A percentile compares a stretch with the other conserved stretches of the same genome.
phyloP scores from a whole-genome alignment of 2,888 invertebrate genomes.

The Heliconius sara region DNA sequence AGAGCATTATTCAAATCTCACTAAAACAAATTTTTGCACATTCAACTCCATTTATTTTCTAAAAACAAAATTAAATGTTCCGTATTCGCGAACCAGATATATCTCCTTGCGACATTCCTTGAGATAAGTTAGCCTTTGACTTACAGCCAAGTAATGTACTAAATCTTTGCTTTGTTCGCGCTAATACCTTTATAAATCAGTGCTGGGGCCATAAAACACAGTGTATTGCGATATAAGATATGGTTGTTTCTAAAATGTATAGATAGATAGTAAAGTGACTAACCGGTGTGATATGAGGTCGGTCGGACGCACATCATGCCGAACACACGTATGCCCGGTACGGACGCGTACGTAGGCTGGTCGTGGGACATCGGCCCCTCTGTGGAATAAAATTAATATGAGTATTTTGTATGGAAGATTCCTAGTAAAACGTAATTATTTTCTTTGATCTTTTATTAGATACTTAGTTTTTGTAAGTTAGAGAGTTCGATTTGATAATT shows the following conservation, averaged over 20 bases:
- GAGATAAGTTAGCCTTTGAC: slow-evolving; percentile 37
- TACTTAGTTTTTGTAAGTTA: too few species aligned
- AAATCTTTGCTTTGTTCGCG: slow-evolving; percentile 41
- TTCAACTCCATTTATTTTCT: slow-evolving; percentile 12
- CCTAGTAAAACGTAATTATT: too few species aligned
- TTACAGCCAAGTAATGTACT: slow-evolving; percentile 35
- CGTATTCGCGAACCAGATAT: slow-evolving; percentile 21
- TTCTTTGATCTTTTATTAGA: too few species aligned
- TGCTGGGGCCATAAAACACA: slow-evolving; percentile 37
- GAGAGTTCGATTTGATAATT: too few species aligned
- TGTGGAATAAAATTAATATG: slow-evolving; percentile 64
- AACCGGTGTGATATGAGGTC: slow-evolving; percentile 68
- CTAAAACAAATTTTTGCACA: slow-evolving; percentile 14
- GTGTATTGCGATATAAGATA: slow-evolving; percentile 42
- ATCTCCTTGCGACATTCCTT: slow-evolving; percentile 33
- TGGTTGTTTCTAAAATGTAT: slow-evolving; percentile 34
- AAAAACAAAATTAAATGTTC: slow-evolving; percentile 26
- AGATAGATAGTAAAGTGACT: slow-evolving; percentile 47
- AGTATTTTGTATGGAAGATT: not conserved
- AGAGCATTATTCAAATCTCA: not conserved
- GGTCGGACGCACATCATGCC: slow-evolving; percentile 95
- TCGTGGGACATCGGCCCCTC: slow-evolving; percentile 98
- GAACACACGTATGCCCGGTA: slow-evolving; percentile 95
- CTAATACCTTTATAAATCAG: slow-evolving; percentile 45
- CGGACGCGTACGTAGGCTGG: slow-evolving; percentile 96